These are phyloP conservation scores for Neosilurus hyrtlii DNA, from an alignment of 2,797 vertebrate genomes.

Conservation along the genomic window DNA sequence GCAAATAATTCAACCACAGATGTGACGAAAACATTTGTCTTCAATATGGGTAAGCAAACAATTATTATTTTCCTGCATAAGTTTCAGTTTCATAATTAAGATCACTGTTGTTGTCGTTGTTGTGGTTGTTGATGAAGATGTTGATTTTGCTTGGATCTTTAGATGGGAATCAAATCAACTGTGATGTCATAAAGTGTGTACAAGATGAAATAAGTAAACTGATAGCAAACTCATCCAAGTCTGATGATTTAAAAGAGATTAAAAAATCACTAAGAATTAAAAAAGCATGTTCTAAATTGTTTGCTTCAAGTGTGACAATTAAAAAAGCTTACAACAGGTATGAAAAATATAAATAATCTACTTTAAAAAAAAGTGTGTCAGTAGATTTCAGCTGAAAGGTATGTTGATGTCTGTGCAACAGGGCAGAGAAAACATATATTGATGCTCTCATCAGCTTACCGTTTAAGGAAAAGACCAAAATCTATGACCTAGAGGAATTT, in stretches of 20 bases:
- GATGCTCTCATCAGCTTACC: constrained; percentile 32
- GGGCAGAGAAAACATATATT: constrained; percentile 48
- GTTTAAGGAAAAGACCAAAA: accelerated
- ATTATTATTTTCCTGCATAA: not conserved
- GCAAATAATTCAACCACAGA: accelerated
- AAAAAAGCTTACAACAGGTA: constrained; percentile 13
- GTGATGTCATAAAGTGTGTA: constrained; percentile 28
- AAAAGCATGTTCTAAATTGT: not conserved
- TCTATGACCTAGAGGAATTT: not conserved
- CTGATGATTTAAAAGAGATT: not conserved
- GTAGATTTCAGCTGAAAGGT: not conserved
- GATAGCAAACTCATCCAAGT: not conserved
- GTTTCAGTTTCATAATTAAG: not conserved
- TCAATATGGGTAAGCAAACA: constrained; percentile 10
- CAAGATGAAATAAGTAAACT: accelerated
- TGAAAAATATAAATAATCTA: not conserved
- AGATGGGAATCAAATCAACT: not conserved
- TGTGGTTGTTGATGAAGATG: not conserved
- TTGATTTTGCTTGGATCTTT: not conserved
- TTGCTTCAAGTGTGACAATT: accelerated
- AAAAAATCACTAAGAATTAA: constrained; percentile 13
- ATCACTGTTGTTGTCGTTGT: not conserved
- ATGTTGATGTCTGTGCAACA: constrained; percentile 34
- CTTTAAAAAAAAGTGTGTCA: no score
- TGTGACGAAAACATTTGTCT: not conserved